Percentiles rank a stretch among this genome's conserved stretches.
phyloP scores from a whole-genome alignment of 1,140 invertebrate species.

The Hermatobates lingyangjiaoensis region DNA sequence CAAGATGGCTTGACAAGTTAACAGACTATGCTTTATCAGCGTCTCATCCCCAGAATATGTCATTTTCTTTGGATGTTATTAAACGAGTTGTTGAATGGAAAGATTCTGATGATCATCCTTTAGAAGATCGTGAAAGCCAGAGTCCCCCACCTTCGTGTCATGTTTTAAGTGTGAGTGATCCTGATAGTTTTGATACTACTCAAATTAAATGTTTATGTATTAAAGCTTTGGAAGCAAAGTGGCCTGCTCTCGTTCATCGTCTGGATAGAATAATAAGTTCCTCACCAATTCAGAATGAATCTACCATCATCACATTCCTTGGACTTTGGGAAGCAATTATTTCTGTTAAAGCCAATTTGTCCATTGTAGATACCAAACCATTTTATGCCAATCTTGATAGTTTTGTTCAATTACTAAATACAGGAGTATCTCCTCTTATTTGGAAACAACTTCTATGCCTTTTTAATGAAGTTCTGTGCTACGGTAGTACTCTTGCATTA shows the following conservation, averaged over 20 bases:
- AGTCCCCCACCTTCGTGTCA: conserved; percentile 30
- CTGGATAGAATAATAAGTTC: conserved; percentile 30
- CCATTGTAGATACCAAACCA: conserved; percentile 68
- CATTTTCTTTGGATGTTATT: conserved; percentile 64
- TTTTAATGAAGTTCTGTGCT: conserved; percentile 75
- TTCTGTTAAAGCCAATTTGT: conserved; percentile 73
- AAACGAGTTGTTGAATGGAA: conserved; percentile 73
- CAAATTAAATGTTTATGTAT: conserved; percentile 67
- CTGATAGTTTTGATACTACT: conserved; percentile 53
- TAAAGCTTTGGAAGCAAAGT: conserved; percentile 61
- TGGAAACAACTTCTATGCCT: conserved; percentile 66
- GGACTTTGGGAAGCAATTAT: conserved; percentile 78
- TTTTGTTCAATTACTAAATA: conserved; percentile 52
- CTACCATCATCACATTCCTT: conserved; percentile 52
- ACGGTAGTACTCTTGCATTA: conserved; percentile 68
- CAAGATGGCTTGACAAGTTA: conserved; percentile 51
- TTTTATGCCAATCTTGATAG: conserved; percentile 68
- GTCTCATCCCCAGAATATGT: conserved; percentile 46
- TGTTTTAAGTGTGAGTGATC: conserved; percentile 46
- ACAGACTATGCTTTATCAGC: conserved; percentile 31
- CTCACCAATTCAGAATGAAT: conserved; percentile 27
- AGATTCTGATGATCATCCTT: conserved; percentile 58
- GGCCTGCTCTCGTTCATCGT: conserved; percentile 48
- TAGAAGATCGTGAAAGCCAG: conserved; percentile 37
- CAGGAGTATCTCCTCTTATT: conserved; percentile 52